phyloP scores from a whole-genome alignment of 92 coral and sea anemone species.

The Phenganax stokvisi region DNA sequence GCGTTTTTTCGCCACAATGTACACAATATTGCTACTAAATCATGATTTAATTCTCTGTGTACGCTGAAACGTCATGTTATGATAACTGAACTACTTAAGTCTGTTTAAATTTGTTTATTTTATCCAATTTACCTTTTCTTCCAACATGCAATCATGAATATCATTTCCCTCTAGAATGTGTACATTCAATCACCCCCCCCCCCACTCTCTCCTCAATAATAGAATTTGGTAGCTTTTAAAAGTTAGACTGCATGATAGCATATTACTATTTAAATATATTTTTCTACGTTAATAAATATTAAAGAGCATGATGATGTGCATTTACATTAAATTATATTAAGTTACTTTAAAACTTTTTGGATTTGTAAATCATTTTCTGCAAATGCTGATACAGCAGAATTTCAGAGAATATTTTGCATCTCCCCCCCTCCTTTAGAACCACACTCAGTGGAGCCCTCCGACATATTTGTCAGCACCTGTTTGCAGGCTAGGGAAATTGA shows the following conservation, averaged over 20 bases:
- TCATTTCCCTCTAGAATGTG: too few relatives aligned
- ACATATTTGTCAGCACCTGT: too few relatives aligned
- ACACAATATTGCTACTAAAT: background rate
- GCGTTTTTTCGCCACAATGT: background rate
- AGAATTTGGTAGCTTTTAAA: background rate
- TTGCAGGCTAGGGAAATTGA: background rate
- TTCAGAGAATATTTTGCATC: too few relatives aligned
- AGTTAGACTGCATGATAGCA: background rate
- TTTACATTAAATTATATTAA: background rate
- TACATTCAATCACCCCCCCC: too few relatives aligned
- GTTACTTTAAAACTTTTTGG: background rate
- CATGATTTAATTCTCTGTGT: background rate
- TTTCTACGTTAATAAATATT: conserved; percentile 1
- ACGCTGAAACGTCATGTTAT: background rate
- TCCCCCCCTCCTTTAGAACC: too few relatives aligned
- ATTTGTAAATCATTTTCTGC: too few relatives aligned
- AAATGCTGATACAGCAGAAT: too few relatives aligned
- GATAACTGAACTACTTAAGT: background rate
- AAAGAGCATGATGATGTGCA: background rate
- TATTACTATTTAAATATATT: background rate
- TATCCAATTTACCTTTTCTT: too few relatives aligned
- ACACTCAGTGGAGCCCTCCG: too few relatives aligned
- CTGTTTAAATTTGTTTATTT: too few relatives aligned
- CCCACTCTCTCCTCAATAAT: too few relatives aligned
- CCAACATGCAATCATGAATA: too few relatives aligned